phyloP scores from a whole-genome alignment of 2,113 vertebrate species.

The Ifrita kowaldi region DNA sequence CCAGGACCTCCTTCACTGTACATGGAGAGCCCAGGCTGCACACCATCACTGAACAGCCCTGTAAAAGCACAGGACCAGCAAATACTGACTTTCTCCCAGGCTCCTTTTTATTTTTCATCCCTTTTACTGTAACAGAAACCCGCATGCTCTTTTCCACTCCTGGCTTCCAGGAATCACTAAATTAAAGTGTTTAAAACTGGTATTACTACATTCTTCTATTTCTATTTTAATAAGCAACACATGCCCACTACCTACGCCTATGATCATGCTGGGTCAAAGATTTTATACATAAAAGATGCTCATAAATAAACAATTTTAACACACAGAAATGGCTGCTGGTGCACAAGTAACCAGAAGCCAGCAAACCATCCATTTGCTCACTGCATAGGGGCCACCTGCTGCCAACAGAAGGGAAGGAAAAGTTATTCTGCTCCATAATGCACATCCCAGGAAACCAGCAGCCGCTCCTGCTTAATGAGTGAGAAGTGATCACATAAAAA shows the following conservation, averaged over 20 bases:
- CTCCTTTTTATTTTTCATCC: not conserved
- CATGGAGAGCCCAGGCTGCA: not conserved
- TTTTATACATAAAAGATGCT: not conserved
- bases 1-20: not conserved
- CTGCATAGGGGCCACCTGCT: not conserved
- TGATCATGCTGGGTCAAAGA: not conserved
- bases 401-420: not conserved
- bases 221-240: not conserved
- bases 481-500: not conserved
- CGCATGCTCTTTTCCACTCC: not conserved
- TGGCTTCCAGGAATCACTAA: not conserved
- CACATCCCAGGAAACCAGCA: not conserved
- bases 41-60: not conserved
- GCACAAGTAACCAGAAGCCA: not conserved
- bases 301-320: not conserved
- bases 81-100: not conserved
- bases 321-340: not conserved
- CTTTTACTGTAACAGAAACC: not conserved
- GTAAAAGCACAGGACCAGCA: not conserved
- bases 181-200: not conserved
- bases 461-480: fast-evolving
- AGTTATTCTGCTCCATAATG: not conserved
- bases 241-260: not conserved
- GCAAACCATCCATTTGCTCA: not conserved
- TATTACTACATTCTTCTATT: not conserved